These are phyloP conservation scores for Choreutis nemorana DNA, from an alignment of 2,888 invertebrate species.

Conservation along the genomic window DNA sequence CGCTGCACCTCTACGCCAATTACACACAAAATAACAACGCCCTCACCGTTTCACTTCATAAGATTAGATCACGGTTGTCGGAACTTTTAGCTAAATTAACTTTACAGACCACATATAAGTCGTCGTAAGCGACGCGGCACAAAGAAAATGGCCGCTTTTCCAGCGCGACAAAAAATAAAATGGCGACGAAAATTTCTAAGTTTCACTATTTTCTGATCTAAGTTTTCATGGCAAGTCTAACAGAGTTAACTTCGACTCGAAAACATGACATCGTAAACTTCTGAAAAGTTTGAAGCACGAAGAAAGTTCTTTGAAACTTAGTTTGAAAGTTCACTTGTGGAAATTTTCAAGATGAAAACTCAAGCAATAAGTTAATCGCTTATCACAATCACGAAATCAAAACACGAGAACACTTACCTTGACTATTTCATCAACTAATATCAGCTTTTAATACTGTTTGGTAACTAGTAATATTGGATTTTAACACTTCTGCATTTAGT, in stretches of 20 bases:
- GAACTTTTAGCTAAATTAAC: conserved; percentile 62
- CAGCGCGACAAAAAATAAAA: conserved; percentile 69
- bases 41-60: conserved; percentile 50
- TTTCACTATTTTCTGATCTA: conserved; percentile 61
- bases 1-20: conserved; percentile 25
- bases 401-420: conserved; percentile 47
- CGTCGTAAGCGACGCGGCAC: conserved; percentile 66
- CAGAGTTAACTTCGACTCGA: conserved; percentile 27
- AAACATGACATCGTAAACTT: conserved; percentile 29
- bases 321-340: conserved; percentile 61
- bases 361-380: conserved; percentile 48
- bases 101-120: conserved; percentile 57
- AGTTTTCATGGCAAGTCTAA: conserved; percentile 40
- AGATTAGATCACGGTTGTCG: conserved; percentile 60
- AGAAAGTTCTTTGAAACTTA: conserved; percentile 54
- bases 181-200: conserved; percentile 68
- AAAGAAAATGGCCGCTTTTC: conserved; percentile 70
- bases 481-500: conserved; percentile 28
- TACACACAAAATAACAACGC: conserved; percentile 10
- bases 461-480: no score
- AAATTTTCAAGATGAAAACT: conserved; percentile 67
- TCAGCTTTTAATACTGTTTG: conserved; percentile 29
- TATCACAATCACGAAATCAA: conserved; percentile 28
- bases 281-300: conserved; percentile 42
- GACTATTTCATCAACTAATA: conserved; percentile 55